Conservation (phyloP, 2,113 vertebrate species). For the Macroglossus sobrinus region DNA sequence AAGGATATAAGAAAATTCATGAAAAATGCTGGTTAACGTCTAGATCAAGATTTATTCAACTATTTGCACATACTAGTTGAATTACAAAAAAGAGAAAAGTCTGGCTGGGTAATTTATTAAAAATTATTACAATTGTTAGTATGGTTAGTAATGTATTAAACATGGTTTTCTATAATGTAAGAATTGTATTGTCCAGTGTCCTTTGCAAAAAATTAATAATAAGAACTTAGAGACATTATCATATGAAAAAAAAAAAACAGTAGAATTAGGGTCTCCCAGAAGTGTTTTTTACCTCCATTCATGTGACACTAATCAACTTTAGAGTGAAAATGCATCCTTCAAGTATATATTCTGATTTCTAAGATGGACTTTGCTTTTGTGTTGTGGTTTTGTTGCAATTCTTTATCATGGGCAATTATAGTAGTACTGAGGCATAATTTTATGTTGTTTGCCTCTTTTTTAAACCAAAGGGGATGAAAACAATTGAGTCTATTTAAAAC, state of each 20-base stretch:
- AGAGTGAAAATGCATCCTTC: conserved; percentile 10
- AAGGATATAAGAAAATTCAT: background rate
- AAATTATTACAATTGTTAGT: background rate
- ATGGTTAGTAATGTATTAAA: background rate
- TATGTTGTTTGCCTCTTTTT: background rate
- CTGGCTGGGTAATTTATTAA: background rate
- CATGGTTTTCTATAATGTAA: background rate
- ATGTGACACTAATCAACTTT: background rate
- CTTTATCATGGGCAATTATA: conserved; percentile 11
- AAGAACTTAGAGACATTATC: background rate
- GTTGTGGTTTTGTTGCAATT: background rate
- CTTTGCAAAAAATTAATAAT: conserved; percentile 36
- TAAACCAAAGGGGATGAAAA: background rate
- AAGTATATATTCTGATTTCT: background rate
- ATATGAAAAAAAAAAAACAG: conserved; percentile 18
- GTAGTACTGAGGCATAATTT: background rate
- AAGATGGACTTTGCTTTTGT: background rate
- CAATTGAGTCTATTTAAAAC: conserved; percentile 1
- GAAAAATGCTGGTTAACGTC: background rate
- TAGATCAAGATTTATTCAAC: background rate
- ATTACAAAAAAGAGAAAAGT: background rate
- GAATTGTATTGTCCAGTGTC: background rate
- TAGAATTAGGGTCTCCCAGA: background rate
- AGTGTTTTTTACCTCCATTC: background rate
- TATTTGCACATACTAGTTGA: background rate